These are phyloP conservation scores for Ceyx melanurus DNA, from an alignment of 2,113 vertebrate genomes.

Conservation along the genomic window DNA sequence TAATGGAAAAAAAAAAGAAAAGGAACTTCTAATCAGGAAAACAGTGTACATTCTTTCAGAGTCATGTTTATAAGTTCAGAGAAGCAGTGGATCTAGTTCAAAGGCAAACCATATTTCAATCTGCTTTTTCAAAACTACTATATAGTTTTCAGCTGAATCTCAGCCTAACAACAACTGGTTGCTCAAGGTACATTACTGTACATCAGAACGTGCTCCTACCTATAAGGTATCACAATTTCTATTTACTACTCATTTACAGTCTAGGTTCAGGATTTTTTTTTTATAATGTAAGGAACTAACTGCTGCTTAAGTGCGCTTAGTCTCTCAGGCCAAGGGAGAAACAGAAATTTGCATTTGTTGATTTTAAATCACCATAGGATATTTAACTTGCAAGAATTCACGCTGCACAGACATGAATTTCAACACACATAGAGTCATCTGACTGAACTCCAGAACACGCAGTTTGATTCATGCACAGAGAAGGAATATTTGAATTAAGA, in stretches of 20 bases:
- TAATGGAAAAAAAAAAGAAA: conserved; percentile 21
- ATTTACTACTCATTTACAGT: not conserved
- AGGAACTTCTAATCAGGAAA: conserved; percentile 39
- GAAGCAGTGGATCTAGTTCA: conserved; percentile 38
- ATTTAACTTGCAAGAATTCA: not conserved
- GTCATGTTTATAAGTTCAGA: conserved; percentile 63
- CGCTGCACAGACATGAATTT: not conserved
- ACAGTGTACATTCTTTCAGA: conserved; percentile 64
- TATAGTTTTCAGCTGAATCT: conserved; percentile 2
- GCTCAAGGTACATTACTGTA: not conserved
- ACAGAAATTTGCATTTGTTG: not conserved
- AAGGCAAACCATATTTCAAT: conserved; percentile 43
- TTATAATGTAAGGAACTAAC: not conserved
- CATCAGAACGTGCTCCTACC: not conserved
- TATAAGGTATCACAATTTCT: not conserved
- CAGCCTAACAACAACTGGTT: not conserved
- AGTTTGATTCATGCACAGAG: not conserved
- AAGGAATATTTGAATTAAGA: not conserved
- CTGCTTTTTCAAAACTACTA: conserved; percentile 9
- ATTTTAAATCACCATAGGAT: not conserved
- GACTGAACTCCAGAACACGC: not conserved
- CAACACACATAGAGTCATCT: not conserved
- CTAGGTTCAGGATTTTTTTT: not conserved
- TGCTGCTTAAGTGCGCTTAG: not conserved
- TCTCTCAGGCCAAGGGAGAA: not conserved